Evolutionary conservation across 2,888 invertebrate genomes (phyloP), one percentile per base, ranked within the genome.

Genomic region (Thera britannica): DNA sequence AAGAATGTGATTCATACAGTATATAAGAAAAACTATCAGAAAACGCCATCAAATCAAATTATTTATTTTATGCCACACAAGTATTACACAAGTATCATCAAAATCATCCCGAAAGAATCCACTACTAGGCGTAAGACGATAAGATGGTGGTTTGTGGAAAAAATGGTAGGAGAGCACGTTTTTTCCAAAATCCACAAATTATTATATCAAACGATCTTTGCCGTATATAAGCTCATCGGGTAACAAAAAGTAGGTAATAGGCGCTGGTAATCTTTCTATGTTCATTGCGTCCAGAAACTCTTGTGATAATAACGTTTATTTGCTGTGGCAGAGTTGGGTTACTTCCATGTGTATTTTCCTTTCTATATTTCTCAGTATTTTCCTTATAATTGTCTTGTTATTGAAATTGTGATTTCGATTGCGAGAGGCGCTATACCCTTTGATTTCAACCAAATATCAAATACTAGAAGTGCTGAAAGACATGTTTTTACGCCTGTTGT

Each of bases 291-390:
- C 56, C 56, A 55, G 49, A 49, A 58, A 56, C 66, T 68, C 63
- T 49, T 62, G 54, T 54, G 63, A 58, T 68, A 71, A 68, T 66
- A 58, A 62, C 58, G 58, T 68, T 64, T 71, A 68, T 68, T 71
- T 64, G 55, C 59, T 58, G 58, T 58, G 68, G 52, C 68, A 55
- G 54, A 61, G 61, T 64, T 64, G 49, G 35, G 64, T 60, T 60
- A 68, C 61, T 57, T 54, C 34, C 46, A 38, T 46, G 46, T 38
- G 46, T 60, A 48, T 68, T 65, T 68, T 61, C 59, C 44, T 57
- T 51, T 57, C 61, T 41, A 64, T 64, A 61, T 68, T 64, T 64
- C 68, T 54, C 11, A 51, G 67, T 61, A 61, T 64, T 64, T 63
- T 64, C 54, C 60, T 68, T 68, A 64, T 63, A 68, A 68, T 63